Evolutionary conservation across 2,888 invertebrate species (phyloP).

Genomic region (Limenitis camilla): DNA sequence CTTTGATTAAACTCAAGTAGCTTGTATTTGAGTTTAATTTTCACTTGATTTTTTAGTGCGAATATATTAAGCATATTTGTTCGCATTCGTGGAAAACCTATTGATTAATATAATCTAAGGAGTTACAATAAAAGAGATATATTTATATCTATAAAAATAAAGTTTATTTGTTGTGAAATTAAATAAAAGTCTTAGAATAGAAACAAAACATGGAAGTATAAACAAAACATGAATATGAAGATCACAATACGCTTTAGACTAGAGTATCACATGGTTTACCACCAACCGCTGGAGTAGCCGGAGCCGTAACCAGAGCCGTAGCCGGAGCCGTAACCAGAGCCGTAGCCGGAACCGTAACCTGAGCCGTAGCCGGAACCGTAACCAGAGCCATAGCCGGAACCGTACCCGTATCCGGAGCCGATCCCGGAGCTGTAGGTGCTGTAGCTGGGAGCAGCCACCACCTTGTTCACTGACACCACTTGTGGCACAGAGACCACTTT

Average conservation of each 20-base stretch:
- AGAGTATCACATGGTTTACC: constrained; percentile 15
- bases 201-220: background rate
- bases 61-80: background rate
- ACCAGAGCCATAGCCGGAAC: constrained; percentile 16
- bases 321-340: constrained; percentile 13
- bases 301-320: constrained; percentile 6
- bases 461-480: constrained; percentile 38
- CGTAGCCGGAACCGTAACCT: constrained; percentile 20
- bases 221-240: background rate
- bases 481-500: constrained; percentile 45
- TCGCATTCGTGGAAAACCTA: background rate
- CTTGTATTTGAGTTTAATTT: too few species aligned
- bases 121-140: too few species aligned
- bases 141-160: background rate
- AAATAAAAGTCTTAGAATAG: background rate
- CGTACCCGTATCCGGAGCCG: constrained; percentile 15
- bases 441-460: constrained; percentile 36
- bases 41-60: too few species aligned
- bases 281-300: constrained; percentile 27
- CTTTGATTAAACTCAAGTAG: background rate
- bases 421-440: constrained; percentile 17
- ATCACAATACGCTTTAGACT: constrained; percentile 11
- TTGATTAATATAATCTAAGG: background rate
- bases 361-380: constrained; percentile 16
- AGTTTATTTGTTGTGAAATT: background rate